Evolutionary conservation across 2,113 vertebrate species (phyloP), one percentile per base, ranked within the genome.

Genomic region (Catagonus wagneri): DNA sequence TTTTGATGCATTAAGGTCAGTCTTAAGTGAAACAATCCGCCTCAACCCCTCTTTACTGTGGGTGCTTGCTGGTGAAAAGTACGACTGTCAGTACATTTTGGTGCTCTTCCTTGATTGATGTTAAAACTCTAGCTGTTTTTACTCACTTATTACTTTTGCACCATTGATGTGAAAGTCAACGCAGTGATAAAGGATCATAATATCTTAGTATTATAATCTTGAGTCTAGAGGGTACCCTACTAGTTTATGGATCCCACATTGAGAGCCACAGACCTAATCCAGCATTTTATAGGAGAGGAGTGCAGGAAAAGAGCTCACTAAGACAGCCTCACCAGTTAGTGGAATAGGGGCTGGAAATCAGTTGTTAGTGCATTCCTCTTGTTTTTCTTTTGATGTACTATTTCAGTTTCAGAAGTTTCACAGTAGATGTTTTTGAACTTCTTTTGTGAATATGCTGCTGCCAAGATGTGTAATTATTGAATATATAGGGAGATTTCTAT

Each of bases 321-420:
- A 52, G 34, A 32, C 27, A 65, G 7, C 32, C 2, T 27, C 22
- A 12, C 12, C 34, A 10, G 3, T 32, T 34, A 75, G 19, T 36
- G 52, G 52, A 32, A 13, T 39, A 90, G 8, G 50, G n/a, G 23
- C 6, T 50, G 32, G 60, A 89, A 39, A 13, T 60, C 10, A 34
- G 14, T 20, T 60, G 32, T 44, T 65, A 34, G 12, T 44, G 9
- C 22, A 61, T 88, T 81, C 15, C 36, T 79, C 2, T 61, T 52
- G 34, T 60, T 75, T 34, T 36, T 9, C 39, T 50, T 66, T 72
- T 84, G n/a, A 83, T 25, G 90, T 96, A 23, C 27, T 83, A 34
- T n/a, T 83, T 93, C 19, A 72, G 54, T 84, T 92, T 96, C 74
- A 69, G 58, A 65, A 89, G 74, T 89, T 89, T 95, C 34, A 78